These are phyloP conservation scores for Phasia obesa DNA, from an alignment of 2,888 invertebrate genomes.

Conservation along the genomic window DNA sequence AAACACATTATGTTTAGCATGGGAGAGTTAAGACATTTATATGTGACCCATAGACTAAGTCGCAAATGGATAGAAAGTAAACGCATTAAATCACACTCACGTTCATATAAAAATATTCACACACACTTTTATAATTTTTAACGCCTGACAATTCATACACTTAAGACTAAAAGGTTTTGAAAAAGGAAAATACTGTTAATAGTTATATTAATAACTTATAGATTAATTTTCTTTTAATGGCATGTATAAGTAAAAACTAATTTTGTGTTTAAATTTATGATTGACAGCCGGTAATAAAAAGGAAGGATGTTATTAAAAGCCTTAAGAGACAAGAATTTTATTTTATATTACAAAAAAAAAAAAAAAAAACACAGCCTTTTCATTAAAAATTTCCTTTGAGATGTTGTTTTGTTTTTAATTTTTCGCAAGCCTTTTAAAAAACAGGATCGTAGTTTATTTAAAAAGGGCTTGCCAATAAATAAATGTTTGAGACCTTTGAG, in stretches of 20 bases:
- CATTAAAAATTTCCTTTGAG: conserved; percentile 50
- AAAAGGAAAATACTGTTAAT: too few relatives aligned
- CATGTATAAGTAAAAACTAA: neutral
- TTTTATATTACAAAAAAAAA: neutral
- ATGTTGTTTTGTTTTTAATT: neutral
- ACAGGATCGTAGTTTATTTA: neutral
- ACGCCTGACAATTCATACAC: neutral
- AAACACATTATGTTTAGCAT: neutral
- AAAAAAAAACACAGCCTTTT: conserved; percentile 22
- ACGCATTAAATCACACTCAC: neutral
- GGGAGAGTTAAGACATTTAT: neutral
- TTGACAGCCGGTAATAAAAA: conserved; percentile 6
- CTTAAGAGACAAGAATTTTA: neutral
- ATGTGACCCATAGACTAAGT: neutral
- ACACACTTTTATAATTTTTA: neutral
- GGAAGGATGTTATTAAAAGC: neutral
- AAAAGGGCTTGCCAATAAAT: neutral
- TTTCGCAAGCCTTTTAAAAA: neutral
- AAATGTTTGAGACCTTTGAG: too few relatives aligned
- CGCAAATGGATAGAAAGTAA: neutral
- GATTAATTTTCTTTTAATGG: neutral
- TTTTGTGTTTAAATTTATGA: conserved; percentile 21
- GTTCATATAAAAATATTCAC: neutral
- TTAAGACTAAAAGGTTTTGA: too few relatives aligned
- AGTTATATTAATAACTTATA: too few relatives aligned